A percentile compares a stretch with the other conserved stretches of the same genome.
phyloP scores from a whole-genome alignment of 2,888 invertebrate species.

The Drosophila tripunctata region DNA sequence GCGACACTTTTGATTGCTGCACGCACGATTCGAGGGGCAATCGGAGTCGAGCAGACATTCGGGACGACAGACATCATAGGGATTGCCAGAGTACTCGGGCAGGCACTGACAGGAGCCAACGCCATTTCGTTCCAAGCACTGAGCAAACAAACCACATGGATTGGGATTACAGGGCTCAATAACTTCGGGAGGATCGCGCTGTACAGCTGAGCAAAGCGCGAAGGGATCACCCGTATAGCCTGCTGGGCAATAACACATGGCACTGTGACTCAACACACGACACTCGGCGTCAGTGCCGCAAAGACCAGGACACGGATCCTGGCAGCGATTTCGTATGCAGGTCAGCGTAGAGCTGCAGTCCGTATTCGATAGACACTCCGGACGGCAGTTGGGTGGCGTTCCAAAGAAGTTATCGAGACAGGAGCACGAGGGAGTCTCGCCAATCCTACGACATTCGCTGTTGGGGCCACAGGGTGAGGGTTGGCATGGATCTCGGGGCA shows the following conservation, averaged over 20 bases:
- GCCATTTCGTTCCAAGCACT: conserved; percentile 88
- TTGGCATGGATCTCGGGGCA: conserved; percentile 84
- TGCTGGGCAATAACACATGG: conserved; percentile 89
- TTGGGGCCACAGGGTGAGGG: conserved; percentile 86
- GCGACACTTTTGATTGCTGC: conserved; percentile 89
- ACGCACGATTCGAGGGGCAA: conserved; percentile 89
- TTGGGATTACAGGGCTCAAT: conserved; percentile 89
- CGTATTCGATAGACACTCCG: conserved; percentile 91
- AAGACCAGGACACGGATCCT: conserved; percentile 89
- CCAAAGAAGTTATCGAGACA: conserved; percentile 89
- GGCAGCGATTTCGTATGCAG: conserved; percentile 90
- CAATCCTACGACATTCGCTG: conserved; percentile 85
- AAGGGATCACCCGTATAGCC: conserved; percentile 83
- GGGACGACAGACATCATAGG: conserved; percentile 90
- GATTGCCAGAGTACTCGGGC: conserved; percentile 90
- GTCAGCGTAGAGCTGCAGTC: conserved; percentile 89
- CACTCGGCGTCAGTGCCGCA: conserved; percentile 91
- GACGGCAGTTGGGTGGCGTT: conserved; percentile 88
- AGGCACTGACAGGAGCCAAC: conserved; percentile 90
- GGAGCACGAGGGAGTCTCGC: conserved; percentile 89
- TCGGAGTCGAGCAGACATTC: conserved; percentile 90
- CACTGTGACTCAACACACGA: conserved; percentile 90
- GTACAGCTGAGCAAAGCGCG: conserved; percentile 85
- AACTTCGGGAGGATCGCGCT: conserved; percentile 77
- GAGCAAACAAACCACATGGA: conserved; percentile 92